Percentiles rank a stretch among this genome's conserved stretches.
Evolutionary conservation across 2,797 vertebrate species (phyloP).

Genomic region (Limosa lapponica): DNA sequence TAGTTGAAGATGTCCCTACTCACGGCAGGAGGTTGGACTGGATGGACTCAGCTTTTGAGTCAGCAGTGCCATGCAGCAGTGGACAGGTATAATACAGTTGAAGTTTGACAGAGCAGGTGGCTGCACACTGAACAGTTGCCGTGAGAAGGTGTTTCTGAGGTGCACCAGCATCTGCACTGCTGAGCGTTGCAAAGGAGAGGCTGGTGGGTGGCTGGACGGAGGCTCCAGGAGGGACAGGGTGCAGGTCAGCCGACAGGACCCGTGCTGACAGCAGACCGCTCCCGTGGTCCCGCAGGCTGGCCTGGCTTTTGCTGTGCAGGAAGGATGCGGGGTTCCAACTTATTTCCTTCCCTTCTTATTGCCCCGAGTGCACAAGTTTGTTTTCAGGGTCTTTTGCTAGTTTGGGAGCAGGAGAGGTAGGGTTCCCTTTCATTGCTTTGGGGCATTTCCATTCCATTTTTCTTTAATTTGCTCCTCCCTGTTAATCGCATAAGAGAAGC

Average conservation of each 20-base stretch:
- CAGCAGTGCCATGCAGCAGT: not conserved
- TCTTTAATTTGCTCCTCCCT: slow-evolving; percentile 50
- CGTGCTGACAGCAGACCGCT: not conserved
- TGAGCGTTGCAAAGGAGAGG: not conserved
- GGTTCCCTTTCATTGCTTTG: not conserved
- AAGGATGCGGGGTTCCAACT: not conserved
- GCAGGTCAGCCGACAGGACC: not conserved
- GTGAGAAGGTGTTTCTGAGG: not conserved
- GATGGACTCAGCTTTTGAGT: not conserved
- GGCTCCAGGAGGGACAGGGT: not conserved
- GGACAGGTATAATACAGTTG: not conserved
- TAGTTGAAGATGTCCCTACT: not conserved
- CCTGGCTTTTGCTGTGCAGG: not conserved
- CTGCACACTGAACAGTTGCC: not conserved
- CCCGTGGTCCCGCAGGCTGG: not conserved
- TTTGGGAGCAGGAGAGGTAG: not conserved
- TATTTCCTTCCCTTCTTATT: not conserved
- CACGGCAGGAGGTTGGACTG: not conserved
- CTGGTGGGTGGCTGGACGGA: not conserved
- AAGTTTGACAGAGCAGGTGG: not conserved
- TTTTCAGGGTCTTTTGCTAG: not conserved
- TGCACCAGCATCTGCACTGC: not conserved
- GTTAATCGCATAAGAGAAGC: slow-evolving; percentile 41
- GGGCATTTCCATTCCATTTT: slow-evolving; percentile 49
- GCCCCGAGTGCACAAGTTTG: not conserved